These are phyloP conservation scores for Cettia cetti DNA, from an alignment of 2,113 vertebrate species.

Conservation along the genomic window DNA sequence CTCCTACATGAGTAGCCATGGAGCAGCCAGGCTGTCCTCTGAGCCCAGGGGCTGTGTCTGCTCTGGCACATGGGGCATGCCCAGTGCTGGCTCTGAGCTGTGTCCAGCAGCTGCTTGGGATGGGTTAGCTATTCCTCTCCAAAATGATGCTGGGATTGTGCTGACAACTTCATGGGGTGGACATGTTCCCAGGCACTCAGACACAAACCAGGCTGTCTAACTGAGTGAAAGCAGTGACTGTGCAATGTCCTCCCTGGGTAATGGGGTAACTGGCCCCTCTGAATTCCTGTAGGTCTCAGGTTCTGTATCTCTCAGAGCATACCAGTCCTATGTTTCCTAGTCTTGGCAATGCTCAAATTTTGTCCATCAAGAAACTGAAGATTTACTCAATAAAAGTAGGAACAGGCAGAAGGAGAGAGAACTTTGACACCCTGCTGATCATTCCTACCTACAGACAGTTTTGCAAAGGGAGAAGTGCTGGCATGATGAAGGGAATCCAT, in stretches of 20 bases:
- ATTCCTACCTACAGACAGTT: not conserved
- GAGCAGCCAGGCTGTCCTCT: not conserved
- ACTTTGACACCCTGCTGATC: not conserved
- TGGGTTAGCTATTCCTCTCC: not conserved
- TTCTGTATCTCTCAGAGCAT: not conserved
- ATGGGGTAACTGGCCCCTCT: not conserved
- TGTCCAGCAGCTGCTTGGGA: not conserved
- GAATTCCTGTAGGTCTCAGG: not conserved
- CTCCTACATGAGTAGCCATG: not conserved
- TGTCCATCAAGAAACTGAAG: not conserved
- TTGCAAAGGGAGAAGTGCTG: not conserved
- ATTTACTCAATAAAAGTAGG: not conserved
- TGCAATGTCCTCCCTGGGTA: not conserved
- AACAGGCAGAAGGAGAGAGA: not conserved
- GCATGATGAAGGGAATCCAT: not conserved
- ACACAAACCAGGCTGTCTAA: not conserved
- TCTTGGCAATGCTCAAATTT: not conserved
- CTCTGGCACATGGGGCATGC: not conserved
- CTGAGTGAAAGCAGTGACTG: fast-evolving
- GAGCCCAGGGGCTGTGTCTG: not conserved
- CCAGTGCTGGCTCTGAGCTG: not conserved
- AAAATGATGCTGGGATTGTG: not conserved
- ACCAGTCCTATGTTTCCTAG: not conserved
- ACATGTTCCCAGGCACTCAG: not conserved
- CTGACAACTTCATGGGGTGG: not conserved